phyloP scores from a whole-genome alignment of 1,140 invertebrate species.

The Parapsyche elsis region DNA sequence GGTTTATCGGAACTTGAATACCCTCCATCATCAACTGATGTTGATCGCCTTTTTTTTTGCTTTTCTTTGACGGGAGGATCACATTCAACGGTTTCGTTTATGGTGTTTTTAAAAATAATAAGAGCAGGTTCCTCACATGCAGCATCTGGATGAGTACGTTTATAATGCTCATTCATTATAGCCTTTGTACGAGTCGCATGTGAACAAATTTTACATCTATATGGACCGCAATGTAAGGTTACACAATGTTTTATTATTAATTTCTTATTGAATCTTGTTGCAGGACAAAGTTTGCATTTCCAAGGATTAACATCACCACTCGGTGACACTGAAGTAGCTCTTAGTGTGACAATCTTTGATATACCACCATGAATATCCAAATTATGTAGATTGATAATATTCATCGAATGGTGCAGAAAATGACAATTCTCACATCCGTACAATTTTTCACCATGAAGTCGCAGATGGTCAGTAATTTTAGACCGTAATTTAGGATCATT shows the following conservation, averaged over 20 bases:
- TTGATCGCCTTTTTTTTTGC: conserved; percentile 36
- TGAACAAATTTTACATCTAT: conserved; percentile 73
- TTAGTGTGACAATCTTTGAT: conserved; percentile 58
- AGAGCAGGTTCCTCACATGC: conserved; percentile 56
- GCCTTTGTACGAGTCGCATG: conserved; percentile 69
- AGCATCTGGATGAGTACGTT: conserved; percentile 64
- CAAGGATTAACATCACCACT: conserved; percentile 67
- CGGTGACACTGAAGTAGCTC: not conserved
- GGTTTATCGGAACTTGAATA: not conserved
- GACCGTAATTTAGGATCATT: conserved; percentile 57
- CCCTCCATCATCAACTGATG: conserved; percentile 20
- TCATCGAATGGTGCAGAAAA: conserved; percentile 72
- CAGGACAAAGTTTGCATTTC: conserved; percentile 77
- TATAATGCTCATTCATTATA: conserved; percentile 71
- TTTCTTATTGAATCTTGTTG: conserved; percentile 69
- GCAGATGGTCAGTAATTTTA: conserved; percentile 72
- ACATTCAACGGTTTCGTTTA: conserved; percentile 23
- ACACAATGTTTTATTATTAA: conserved; percentile 71
- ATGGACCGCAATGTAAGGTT: conserved; percentile 72
- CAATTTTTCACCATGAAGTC: conserved; percentile 77
- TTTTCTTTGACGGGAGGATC: not conserved
- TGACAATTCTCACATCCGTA: conserved; percentile 77
- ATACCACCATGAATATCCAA: conserved; percentile 69
- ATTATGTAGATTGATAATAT: conserved; percentile 75
- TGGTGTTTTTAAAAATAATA: conserved; percentile 55